These are phyloP conservation scores for Asteroscopus sphinx DNA, from an alignment of 2,888 invertebrate genomes.

Conservation along the genomic window DNA sequence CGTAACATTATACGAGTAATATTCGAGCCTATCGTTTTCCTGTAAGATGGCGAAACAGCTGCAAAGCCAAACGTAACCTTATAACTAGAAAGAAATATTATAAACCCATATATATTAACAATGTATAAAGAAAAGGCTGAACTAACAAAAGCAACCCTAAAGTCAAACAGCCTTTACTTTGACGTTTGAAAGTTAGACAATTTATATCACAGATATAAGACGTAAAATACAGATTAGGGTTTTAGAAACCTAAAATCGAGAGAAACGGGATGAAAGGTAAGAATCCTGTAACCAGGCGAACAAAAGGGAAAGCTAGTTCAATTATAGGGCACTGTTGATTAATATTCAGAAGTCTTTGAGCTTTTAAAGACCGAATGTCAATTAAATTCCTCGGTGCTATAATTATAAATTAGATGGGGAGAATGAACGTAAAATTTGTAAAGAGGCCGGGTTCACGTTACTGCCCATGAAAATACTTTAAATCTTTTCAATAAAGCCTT, in stretches of 20 bases:
- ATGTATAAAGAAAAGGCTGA: no score
- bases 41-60: conserved; percentile 10
- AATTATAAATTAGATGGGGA: conserved; percentile 51
- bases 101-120: no score
- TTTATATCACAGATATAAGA: no score
- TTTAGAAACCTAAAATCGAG: no score
- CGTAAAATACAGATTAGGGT: no score
- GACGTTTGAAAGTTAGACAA: no score
- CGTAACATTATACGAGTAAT: conserved; percentile 18
- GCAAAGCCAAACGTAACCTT: conserved; percentile 19
- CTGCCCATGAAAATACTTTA: conserved; percentile 33
- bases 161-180: no score
- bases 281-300: neutral
- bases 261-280: neutral
- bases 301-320: conserved; percentile 14
- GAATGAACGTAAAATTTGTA: conserved; percentile 38
- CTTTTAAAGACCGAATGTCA: conserved; percentile 47
- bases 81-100: no score
- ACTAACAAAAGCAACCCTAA: neutral
- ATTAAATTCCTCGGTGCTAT: conserved; percentile 49
- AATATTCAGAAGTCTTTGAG: conserved; percentile 27
- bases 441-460: conserved; percentile 27
- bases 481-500: conserved; percentile 38
- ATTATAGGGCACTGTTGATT: conserved; percentile 17
- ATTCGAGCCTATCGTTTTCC: conserved; percentile 19